Conservation (phyloP, 1,140 invertebrate species). For the Daktulosphaira vitifoliae region DNA sequence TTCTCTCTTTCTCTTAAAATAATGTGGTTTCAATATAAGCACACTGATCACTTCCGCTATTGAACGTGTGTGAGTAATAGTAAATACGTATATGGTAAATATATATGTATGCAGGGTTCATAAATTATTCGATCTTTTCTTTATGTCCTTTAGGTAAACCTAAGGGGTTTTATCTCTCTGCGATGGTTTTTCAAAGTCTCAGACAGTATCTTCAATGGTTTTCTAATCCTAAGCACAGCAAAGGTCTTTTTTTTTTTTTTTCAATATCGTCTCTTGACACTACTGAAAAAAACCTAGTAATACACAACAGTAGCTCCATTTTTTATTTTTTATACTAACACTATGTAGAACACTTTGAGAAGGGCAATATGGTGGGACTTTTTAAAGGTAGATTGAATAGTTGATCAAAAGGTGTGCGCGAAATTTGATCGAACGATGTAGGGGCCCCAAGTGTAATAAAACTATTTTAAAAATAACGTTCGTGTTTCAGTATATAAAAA, state of each 20-base stretch:
- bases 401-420: conserved; percentile 15
- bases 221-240: conserved; percentile 11
- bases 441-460: conserved; percentile 13
- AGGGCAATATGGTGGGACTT: conserved; percentile 1
- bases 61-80: no score
- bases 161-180: conserved; percentile 3
- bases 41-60: background rate
- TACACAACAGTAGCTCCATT: conserved; percentile 16
- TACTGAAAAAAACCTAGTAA: background rate
- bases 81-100: background rate
- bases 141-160: background rate
- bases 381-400: conserved; percentile 27
- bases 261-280: background rate
- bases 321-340: background rate
- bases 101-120: background rate
- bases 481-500: no score
- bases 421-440: conserved; percentile 20
- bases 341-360: background rate
- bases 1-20: no score
- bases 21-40: conserved; percentile 7
- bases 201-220: background rate
- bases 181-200: background rate
- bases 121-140: conserved; percentile 33
- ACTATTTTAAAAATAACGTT: no score
- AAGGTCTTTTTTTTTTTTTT: conserved; percentile 4